Conservation (phyloP, 2,797 vertebrate genomes). For the Brachyrhaphis roseni region DNA sequence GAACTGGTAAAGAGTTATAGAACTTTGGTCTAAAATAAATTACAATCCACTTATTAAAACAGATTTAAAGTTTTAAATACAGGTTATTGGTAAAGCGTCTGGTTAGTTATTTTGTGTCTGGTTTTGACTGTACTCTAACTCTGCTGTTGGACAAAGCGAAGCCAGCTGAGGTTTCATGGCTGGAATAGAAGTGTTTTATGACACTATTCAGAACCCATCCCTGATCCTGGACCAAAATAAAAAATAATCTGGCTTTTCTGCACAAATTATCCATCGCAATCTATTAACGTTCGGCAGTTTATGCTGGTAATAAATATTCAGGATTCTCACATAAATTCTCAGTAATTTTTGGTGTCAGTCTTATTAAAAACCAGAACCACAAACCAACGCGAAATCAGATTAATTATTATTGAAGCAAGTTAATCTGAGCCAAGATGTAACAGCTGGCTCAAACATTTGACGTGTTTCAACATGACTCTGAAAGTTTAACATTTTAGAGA, state of each 20-base stretch:
- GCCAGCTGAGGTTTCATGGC: background rate
- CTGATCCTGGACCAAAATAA: too few species aligned
- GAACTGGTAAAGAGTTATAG: background rate
- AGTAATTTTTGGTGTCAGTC: background rate
- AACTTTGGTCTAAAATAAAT: background rate
- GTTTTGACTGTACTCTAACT: background rate
- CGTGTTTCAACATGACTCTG: background rate
- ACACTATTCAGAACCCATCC: background rate
- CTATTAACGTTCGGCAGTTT: background rate
- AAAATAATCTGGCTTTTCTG: background rate
- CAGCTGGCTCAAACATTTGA: background rate
- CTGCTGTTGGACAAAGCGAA: background rate
- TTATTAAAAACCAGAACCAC: background rate
- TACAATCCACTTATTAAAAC: background rate
- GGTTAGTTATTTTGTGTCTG: background rate
- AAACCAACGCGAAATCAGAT: background rate
- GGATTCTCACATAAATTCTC: background rate
- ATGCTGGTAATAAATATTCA: background rate
- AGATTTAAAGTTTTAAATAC: background rate
- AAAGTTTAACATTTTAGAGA: background rate
- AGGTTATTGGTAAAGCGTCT: background rate
- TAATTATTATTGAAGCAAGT: background rate
- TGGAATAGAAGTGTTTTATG: background rate
- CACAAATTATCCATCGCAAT: background rate
- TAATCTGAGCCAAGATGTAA: background rate